Evolutionary conservation across 2,888 invertebrate genomes (phyloP).

Genomic region (Andrena fulva): DNA sequence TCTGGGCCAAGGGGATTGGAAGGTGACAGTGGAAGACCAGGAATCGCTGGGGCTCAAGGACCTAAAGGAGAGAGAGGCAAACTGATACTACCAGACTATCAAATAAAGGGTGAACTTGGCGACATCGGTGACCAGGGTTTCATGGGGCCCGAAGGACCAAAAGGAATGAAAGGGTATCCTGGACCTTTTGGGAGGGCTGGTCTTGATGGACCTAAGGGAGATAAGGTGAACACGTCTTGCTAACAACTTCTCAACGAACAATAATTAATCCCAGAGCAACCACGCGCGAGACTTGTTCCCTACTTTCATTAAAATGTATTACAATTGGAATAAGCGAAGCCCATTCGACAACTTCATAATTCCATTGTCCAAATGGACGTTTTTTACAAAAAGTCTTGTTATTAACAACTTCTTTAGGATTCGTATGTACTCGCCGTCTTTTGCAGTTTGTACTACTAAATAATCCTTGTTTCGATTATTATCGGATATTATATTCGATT

Average conservation of each 20-base stretch:
- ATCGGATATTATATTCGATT: too few species aligned
- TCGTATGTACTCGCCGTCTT: too few species aligned
- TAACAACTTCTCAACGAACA: not conserved
- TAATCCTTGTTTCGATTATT: too few species aligned
- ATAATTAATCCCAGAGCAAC: not conserved
- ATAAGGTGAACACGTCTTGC: slow-evolving; percentile 76
- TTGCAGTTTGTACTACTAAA: too few species aligned
- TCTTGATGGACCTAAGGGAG: slow-evolving; percentile 87
- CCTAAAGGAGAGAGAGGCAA: slow-evolving; percentile 84
- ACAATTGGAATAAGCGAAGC: too few species aligned
- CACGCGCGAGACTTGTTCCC: not conserved
- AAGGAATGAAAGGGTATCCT: slow-evolving; percentile 84
- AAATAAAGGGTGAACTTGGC: slow-evolving; percentile 80
- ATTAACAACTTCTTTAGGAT: too few species aligned
- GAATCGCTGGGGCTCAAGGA: slow-evolving; percentile 87
- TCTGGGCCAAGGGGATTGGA: slow-evolving; percentile 83
- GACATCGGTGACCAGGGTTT: slow-evolving; percentile 86
- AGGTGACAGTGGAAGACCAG: slow-evolving; percentile 85
- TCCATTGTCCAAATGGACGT: too few species aligned
- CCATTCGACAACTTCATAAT: too few species aligned
- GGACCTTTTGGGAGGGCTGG: slow-evolving; percentile 84
- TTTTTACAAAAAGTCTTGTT: too few species aligned
- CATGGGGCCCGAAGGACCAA: slow-evolving; percentile 86
- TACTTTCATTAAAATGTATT: not conserved
- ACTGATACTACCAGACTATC: slow-evolving; percentile 74